These are phyloP conservation scores for Epistrophe grossulariae DNA, from an alignment of 2,888 invertebrate species.

Conservation along the genomic window DNA sequence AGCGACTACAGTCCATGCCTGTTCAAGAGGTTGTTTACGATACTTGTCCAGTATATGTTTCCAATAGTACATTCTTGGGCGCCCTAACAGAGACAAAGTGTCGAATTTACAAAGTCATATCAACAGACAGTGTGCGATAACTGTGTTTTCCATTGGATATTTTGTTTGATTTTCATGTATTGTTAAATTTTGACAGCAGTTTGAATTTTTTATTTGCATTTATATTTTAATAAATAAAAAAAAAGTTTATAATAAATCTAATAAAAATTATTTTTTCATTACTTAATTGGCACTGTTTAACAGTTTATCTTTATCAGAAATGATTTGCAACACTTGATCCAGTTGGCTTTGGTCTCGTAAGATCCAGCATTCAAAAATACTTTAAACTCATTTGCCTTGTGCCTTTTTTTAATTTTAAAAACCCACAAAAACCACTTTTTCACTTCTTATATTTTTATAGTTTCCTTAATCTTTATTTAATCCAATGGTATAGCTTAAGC, in stretches of 20 bases:
- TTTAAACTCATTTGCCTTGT: too few relatives aligned
- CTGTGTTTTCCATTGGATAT: not conserved
- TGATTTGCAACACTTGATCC: too few relatives aligned
- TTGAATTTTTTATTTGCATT: conserved; percentile 22
- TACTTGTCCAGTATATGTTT: conserved; percentile 86
- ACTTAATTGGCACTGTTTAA: too few relatives aligned
- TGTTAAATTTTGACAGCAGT: not conserved
- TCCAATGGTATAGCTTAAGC: too few relatives aligned
- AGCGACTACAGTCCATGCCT: conserved; percentile 85
- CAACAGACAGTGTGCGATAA: conserved; percentile 48
- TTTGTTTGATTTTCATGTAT: not conserved
- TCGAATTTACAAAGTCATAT: conserved; percentile 86
- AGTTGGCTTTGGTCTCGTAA: too few relatives aligned
- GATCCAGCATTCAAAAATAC: too few relatives aligned
- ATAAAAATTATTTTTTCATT: not conserved
- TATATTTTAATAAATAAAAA: conserved; percentile 13
- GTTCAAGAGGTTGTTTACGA: conserved; percentile 89
- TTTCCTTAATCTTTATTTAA: too few relatives aligned
- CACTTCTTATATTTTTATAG: too few relatives aligned
- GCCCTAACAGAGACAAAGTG: conserved; percentile 88
- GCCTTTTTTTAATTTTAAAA: too few relatives aligned
- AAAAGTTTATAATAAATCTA: not conserved
- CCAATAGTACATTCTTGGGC: conserved; percentile 85
- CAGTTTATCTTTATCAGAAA: too few relatives aligned
- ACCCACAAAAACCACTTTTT: too few relatives aligned